A percentile compares a stretch with the other conserved stretches of the same genome.
Conservation (phyloP, 1,140 invertebrate species). For the Phthorimaea operculella region DNA sequence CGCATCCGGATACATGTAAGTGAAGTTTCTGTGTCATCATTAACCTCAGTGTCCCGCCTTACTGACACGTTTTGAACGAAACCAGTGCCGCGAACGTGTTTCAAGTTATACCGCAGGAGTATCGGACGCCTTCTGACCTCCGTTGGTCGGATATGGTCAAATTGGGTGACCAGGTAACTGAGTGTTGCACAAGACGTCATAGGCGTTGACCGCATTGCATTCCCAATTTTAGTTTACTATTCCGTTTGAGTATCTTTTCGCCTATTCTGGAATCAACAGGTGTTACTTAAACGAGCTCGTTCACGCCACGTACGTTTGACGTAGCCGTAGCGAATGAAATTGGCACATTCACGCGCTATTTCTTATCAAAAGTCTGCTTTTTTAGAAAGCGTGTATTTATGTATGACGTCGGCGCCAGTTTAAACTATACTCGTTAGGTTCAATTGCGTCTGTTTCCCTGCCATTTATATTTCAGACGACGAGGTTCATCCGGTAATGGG, state of each 20-base stretch:
- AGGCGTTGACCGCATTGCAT: slow-evolving; percentile 1
- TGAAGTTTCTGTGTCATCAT: slow-evolving; percentile 50
- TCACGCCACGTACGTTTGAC: not conserved
- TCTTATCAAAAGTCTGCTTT: slow-evolving; percentile 6
- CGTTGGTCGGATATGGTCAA: slow-evolving; percentile 40
- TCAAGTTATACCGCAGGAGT: slow-evolving; percentile 22
- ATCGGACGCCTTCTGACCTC: slow-evolving; percentile 10
- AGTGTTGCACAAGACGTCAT: slow-evolving; percentile 2
- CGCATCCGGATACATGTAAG: slow-evolving; percentile 46
- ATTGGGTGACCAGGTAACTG: slow-evolving; percentile 32
- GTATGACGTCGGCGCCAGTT: not conserved
- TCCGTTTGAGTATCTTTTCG: not conserved
- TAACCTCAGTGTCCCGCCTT: slow-evolving; percentile 34
- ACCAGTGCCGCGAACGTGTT: slow-evolving; percentile 34
- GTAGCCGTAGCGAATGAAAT: not conserved
- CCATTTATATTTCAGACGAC: slow-evolving; percentile 2
- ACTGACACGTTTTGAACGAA: slow-evolving; percentile 35
- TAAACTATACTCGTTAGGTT: not conserved
- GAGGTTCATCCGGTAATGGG: not conserved
- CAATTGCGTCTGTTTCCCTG: not conserved
- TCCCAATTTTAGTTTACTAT: not conserved
- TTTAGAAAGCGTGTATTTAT: not conserved
- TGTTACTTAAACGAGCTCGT: slow-evolving; percentile 11
- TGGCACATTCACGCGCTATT: slow-evolving; percentile 10
- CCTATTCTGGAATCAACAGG: slow-evolving; percentile 22